Conservation (phyloP, 2,113 vertebrate genomes). For the Gulo gulo region DNA sequence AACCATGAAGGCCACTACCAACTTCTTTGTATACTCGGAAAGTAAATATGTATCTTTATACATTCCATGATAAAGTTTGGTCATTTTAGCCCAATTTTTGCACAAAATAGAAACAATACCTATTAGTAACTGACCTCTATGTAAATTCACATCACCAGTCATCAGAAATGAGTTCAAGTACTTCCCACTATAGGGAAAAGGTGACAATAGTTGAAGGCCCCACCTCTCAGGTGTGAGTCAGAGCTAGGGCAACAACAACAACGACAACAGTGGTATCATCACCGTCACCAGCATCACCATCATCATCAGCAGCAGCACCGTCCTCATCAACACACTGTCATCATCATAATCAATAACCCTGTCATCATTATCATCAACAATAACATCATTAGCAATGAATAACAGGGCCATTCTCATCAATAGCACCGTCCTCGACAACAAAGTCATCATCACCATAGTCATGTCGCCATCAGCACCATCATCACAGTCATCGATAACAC, state of each 20-base stretch:
- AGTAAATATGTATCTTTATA: background rate
- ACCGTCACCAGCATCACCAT: accelerated
- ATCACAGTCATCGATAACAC: background rate
- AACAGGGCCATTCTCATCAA: no score
- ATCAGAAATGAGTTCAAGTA: no score
- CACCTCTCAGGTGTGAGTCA: background rate
- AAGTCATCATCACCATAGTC: background rate
- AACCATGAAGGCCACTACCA: background rate
- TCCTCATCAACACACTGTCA: background rate
- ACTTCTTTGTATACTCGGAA: background rate
- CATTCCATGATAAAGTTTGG: background rate
- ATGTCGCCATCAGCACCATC: background rate
- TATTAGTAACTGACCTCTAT: background rate
- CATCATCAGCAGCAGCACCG: accelerated
- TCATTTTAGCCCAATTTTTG: background rate
- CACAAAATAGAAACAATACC: background rate
- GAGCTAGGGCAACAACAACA: background rate
- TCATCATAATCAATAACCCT: accelerated
- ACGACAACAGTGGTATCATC: accelerated
- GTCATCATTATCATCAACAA: background rate
- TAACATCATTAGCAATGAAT: background rate
- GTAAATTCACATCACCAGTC: no score
- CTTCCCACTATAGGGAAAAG: background rate
- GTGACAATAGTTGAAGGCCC: background rate
- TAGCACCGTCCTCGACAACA: background rate